Evolutionary conservation across 1,140 invertebrate genomes (phyloP).

Genomic region (Akabosia matsudoensis): DNA sequence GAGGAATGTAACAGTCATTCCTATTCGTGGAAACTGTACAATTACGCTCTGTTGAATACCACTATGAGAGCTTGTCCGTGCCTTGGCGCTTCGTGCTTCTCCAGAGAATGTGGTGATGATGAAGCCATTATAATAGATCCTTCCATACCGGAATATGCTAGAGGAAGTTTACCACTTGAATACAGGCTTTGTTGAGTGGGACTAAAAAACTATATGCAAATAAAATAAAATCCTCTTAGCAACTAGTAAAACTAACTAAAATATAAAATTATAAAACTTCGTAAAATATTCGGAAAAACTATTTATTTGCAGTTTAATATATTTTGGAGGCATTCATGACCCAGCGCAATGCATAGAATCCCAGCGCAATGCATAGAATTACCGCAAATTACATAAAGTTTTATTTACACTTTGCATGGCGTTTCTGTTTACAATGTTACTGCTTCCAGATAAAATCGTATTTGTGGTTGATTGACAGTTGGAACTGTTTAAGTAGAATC

Average conservation of each 20-base stretch:
- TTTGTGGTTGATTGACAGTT: too few relatives aligned
- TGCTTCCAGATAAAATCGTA: too few relatives aligned
- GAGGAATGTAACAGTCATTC: neutral
- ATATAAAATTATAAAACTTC: too few relatives aligned
- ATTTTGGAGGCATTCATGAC: too few relatives aligned
- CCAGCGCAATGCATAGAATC: too few relatives aligned
- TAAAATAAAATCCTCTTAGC: neutral
- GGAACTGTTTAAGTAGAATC: too few relatives aligned
- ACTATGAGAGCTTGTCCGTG: neutral
- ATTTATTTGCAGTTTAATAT: too few relatives aligned
- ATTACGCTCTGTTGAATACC: neutral
- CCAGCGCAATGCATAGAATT: too few relatives aligned
- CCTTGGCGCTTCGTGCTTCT: neutral
- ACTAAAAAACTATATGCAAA: neutral
- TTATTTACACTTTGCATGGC: too few relatives aligned
- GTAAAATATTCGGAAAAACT: too few relatives aligned
- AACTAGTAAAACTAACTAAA: neutral
- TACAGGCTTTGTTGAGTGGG: neutral
- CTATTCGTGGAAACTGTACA: neutral
- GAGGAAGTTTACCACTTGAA: neutral
- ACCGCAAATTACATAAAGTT: too few relatives aligned
- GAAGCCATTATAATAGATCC: neutral
- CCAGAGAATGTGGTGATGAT: neutral
- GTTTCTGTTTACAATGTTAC: too few relatives aligned
- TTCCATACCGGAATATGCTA: neutral